Evolutionary conservation across 1,140 invertebrate species (phyloP), one percentile per base, ranked within the genome.

Genomic region (Gerris buenoi): DNA sequence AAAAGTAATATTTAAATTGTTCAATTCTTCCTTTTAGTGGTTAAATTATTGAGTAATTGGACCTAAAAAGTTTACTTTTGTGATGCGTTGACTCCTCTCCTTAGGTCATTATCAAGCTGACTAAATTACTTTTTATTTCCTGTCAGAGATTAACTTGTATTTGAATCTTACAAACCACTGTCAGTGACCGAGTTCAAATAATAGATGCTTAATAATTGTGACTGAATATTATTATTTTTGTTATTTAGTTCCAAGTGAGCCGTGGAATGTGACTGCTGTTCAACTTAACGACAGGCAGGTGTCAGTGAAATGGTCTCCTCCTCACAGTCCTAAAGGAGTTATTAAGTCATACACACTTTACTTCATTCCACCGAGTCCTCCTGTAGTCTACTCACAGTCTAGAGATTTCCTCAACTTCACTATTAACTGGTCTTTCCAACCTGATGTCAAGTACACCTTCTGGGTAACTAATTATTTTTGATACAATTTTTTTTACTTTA

Each of bases 371-470:
- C 81, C 79, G 33, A 74, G 73, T 72, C 84, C 77, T 73, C 83
- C 73, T 33, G 67, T 75, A 22, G 72, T 74, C 10, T 75, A 76
- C 2, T 70, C 66, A n/a, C 68, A 76, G 0, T 68, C 23, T 5
- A 22, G 15, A 22, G 3, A 15, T 22, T 22, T 5, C 5, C 15
- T 25, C 23, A 60, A 60, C 58, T 22, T 14, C 15, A 60, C 58
- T 3, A 22, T 60, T 22, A 25, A 79, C 79, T 25, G 75, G 81
- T 2, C 78, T 80, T 90, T 88, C 70, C 77, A 81, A 64, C 80
- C 83, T 22, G 81, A 82, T 23, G 76, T 73, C 2, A 83, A 82
- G 65, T 91, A 91, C 75, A 84, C 84, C 0, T 89, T 91, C 77
- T 89, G 86, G 85, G 87, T 88, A 75, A 78, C 77, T 77, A 63